Evolutionary conservation across 92 coral and sea anemone species (phyloP), one percentile per base, ranked within the genome.

Genomic region (Epizoanthus scotinus): DNA sequence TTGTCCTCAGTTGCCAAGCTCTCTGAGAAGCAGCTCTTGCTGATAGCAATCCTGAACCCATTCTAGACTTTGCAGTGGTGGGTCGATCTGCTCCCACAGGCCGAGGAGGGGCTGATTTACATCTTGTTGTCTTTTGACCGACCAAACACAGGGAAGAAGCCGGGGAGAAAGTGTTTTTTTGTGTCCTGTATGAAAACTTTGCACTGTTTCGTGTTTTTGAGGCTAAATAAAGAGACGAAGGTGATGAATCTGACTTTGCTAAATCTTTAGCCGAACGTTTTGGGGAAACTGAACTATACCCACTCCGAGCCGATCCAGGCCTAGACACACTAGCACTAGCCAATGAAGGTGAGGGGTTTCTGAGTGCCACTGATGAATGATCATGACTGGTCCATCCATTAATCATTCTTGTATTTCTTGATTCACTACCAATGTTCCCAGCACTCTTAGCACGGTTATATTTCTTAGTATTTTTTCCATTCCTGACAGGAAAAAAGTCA

Each of bases 61-160:
- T 71, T 27, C 85, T 82, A 2, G 87, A 49, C 40, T 69, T 91
- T 29, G 84, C 82, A 21, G 89, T 44, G 67, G 84, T 83, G n/a
- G 90, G 85, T 77, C 85, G 71, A 56, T 80, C 71, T 26, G 87
- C 90, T 40, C 54, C 77, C 0, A 63, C 62, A 13, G 94, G 87
- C 83, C 87, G 82, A 19, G 86, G 84, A 20, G 97, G 97, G 13
- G 97, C 97, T 62, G 97, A 92, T 77, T 90, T 92, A 53, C 97
- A 92, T 36, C 97, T 87, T 7, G 19, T 20, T 58, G 65, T 72
- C 83, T 84, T 90, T 56, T 81, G 90, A 19, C 80, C 71, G 10
- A 83, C 84, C 62, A 90, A 74, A 61, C 79, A 85, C 52, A 85
- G 61, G 19, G 97, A 73, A 9, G 94, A 68, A 0, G 94, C 91